phyloP scores from a whole-genome alignment of 1,140 invertebrate species.

The Psix sp. region DNA sequence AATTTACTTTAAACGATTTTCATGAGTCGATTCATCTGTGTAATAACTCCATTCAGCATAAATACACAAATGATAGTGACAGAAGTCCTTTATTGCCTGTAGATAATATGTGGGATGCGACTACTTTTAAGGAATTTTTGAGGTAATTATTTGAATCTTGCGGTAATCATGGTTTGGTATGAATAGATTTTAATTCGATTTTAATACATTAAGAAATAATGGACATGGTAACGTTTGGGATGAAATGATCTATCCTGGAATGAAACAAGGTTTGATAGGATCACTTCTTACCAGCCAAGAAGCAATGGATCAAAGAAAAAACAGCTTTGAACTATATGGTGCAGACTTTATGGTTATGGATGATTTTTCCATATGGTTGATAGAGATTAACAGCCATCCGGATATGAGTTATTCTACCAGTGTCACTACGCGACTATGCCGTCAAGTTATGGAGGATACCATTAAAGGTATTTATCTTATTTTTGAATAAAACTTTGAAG shows the following conservation, averaged over 20 bases:
- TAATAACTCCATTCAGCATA: constrained; percentile 95
- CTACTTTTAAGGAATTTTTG: constrained; percentile 73
- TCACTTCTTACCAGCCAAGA: constrained; percentile 91
- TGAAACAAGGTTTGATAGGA: constrained; percentile 91
- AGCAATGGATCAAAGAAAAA: constrained; percentile 89
- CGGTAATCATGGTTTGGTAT: neutral
- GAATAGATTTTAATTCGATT: no score
- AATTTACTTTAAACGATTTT: constrained; percentile 91
- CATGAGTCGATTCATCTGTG: constrained; percentile 95
- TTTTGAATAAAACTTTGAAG: neutral
- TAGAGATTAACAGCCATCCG: constrained; percentile 96
- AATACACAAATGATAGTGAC: constrained; percentile 88
- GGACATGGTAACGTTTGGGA: constrained; percentile 87
- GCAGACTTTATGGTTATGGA: constrained; percentile 95
- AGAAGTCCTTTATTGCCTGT: constrained; percentile 84
- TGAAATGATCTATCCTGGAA: constrained; percentile 90
- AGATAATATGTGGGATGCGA: constrained; percentile 82
- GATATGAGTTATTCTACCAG: constrained; percentile 92
- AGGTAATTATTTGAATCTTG: constrained; percentile 60
- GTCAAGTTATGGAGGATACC: constrained; percentile 92
- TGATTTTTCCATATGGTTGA: constrained; percentile 92
- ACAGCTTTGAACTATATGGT: constrained; percentile 95
- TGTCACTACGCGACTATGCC: constrained; percentile 90
- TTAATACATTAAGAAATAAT: constrained; percentile 68
- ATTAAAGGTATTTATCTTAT: constrained; percentile 85